Percentiles rank a stretch among this genome's conserved stretches.
Evolutionary conservation across 2,113 vertebrate genomes (phyloP).

Genomic region (Osmerus mordax): DNA sequence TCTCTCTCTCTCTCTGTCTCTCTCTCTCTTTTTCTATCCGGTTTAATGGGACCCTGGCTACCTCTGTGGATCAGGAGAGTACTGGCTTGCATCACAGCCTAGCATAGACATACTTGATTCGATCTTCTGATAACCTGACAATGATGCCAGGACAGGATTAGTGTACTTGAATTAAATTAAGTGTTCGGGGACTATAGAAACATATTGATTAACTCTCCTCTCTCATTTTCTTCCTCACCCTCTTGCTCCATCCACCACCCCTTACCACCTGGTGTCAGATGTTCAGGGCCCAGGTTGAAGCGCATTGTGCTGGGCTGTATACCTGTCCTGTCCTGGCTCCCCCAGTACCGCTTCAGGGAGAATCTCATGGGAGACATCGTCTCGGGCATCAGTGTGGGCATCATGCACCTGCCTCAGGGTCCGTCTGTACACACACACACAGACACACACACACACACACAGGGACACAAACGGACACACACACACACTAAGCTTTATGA

Average conservation of each 20-base stretch:
- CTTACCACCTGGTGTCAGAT: slow-evolving; percentile 62
- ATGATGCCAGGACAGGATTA: too few relatives aligned
- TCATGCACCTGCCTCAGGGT: slow-evolving; percentile 96
- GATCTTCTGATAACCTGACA: too few relatives aligned
- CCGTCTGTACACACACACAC: slow-evolving; percentile 11
- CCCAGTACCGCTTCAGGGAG: slow-evolving; percentile 81
- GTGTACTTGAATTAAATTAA: too few relatives aligned
- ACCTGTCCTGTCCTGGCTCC: slow-evolving; percentile 86
- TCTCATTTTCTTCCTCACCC: not conserved
- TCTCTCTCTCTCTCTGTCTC: too few relatives aligned
- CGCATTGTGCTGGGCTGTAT: slow-evolving; percentile 67
- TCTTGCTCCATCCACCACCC: not conserved
- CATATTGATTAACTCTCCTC: not conserved
- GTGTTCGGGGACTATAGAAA: too few relatives aligned
- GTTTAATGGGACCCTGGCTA: too few relatives aligned
- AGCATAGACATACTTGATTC: too few relatives aligned
- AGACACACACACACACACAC: not conserved
- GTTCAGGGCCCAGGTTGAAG: slow-evolving; percentile 69
- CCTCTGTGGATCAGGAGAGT: too few relatives aligned
- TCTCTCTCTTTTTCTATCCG: too few relatives aligned
- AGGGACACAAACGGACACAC: not conserved
- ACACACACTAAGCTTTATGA: not conserved
- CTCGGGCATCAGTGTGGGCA: slow-evolving; percentile 88
- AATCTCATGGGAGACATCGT: slow-evolving; percentile 81
- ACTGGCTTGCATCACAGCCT: too few relatives aligned